A percentile compares a stretch with the other conserved stretches of the same genome.
phyloP scores from a whole-genome alignment of 2,797 vertebrate species.

The Poeciliopsis presidionis region DNA sequence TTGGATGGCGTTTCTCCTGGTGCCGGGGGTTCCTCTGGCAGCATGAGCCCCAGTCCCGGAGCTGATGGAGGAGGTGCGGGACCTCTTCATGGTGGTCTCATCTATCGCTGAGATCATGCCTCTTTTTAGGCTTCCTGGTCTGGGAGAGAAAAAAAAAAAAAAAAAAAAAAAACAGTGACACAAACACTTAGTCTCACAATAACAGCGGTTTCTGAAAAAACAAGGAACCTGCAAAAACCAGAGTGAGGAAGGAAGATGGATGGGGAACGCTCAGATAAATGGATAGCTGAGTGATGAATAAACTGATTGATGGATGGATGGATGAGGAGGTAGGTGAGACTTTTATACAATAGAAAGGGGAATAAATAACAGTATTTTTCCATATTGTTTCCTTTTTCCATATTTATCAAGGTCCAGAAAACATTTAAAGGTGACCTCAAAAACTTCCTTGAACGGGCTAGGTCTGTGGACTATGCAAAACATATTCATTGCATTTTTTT shows the following conservation, averaged over 20 bases:
- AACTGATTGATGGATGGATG: not conserved
- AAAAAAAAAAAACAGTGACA: conserved; percentile 5
- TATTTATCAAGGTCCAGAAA: not conserved
- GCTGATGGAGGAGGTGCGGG: conserved; percentile 90
- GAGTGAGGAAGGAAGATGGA: not conserved
- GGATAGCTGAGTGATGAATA: not conserved
- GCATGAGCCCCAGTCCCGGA: conserved; percentile 77
- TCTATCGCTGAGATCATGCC: conserved; percentile 80
- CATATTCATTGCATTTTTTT: too few species aligned
- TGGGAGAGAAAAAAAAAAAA: conserved; percentile 47
- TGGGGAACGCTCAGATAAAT: not conserved
- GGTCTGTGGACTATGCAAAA: too few species aligned
- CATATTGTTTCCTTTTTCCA: not conserved
- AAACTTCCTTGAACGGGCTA: too few species aligned
- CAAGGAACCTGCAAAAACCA: not conserved
- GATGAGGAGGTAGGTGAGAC: too few species aligned
- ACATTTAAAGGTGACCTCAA: not conserved
- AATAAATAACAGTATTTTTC: not conserved
- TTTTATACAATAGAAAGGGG: too few species aligned
- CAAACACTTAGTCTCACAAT: not conserved
- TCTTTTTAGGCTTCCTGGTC: conserved; percentile 90
- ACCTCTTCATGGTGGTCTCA: conserved; percentile 87
- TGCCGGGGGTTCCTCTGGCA: conserved; percentile 81
- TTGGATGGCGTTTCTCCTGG: conserved; percentile 88
- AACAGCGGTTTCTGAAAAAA: not conserved